phyloP scores from a whole-genome alignment of 2,797 vertebrate species.

The Telmatherina bonti region DNA sequence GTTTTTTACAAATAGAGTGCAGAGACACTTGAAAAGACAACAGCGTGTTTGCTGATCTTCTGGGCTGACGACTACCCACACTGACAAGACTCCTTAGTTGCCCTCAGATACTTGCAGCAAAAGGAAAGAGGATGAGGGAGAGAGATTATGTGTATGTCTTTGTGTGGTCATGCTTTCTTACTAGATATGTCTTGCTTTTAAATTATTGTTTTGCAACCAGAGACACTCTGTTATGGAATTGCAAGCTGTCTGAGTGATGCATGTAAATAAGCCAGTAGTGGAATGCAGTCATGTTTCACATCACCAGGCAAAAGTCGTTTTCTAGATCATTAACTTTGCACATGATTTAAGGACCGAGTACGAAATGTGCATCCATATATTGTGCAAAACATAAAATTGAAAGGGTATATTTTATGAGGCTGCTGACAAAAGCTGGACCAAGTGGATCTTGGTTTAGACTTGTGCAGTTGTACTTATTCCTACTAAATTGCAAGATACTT shows the following conservation, averaged over 20 bases:
- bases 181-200: slow-evolving; percentile 14
- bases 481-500: slow-evolving; percentile 35
- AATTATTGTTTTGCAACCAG: slow-evolving; percentile 30
- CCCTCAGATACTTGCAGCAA: slow-evolving; percentile 61
- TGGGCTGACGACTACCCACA: slow-evolving; percentile 61
- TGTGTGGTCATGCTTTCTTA: slow-evolving; percentile 28
- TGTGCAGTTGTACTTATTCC: no score
- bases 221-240: slow-evolving; percentile 48
- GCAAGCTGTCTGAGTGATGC: slow-evolving; percentile 47
- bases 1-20: slow-evolving; percentile 30
- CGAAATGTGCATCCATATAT: slow-evolving; percentile 17
- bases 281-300: slow-evolving; percentile 34
- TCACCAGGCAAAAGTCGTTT: slow-evolving; percentile 25
- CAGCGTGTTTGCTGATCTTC: slow-evolving; percentile 55
- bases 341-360: slow-evolving; percentile 18
- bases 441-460: slow-evolving; percentile 32
- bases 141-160: slow-evolving; percentile 26
- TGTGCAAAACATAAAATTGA: slow-evolving; percentile 9
- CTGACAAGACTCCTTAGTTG: slow-evolving; percentile 73
- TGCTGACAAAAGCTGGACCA: slow-evolving; percentile 21
- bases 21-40: slow-evolving; percentile 51
- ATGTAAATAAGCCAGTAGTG: slow-evolving; percentile 48
- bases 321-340: slow-evolving; percentile 28
- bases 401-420: slow-evolving; percentile 10
- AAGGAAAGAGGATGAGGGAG: slow-evolving; percentile 29